phyloP scores from a whole-genome alignment of 2,113 vertebrate species.

The Theristicus caerulescens region DNA sequence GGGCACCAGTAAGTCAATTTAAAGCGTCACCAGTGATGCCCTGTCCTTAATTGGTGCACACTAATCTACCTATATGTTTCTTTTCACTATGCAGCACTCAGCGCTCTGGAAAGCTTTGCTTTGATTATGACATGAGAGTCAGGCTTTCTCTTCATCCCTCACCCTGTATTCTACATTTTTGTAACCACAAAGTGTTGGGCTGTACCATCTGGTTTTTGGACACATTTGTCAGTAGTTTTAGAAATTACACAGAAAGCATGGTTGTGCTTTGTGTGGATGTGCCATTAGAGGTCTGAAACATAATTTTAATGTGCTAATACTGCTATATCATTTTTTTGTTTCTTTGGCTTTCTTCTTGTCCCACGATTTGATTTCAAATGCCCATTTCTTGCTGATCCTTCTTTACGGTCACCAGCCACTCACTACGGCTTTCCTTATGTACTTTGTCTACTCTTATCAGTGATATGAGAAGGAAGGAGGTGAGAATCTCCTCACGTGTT shows the following conservation, averaged over 20 bases:
- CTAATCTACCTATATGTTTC: neutral
- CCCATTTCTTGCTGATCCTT: neutral
- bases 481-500: neutral
- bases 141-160: neutral
- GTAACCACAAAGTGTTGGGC: neutral
- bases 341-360: neutral
- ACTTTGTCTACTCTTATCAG: neutral
- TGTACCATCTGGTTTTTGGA: neutral
- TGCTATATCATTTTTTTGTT: neutral
- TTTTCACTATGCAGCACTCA: neutral
- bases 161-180: neutral
- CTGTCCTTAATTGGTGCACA: neutral
- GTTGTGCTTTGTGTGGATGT: neutral
- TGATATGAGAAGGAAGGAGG: neutral
- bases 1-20: neutral
- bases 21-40: neutral
- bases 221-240: neutral
- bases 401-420: neutral
- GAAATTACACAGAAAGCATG: neutral
- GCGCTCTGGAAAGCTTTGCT: neutral
- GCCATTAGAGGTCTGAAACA: neutral
- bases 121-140: neutral
- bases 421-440: neutral
- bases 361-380: neutral
- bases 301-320: neutral